Base-by-base conservation (phyloP, 2,113 vertebrate species). In the Lycaon pictus region DNA sequence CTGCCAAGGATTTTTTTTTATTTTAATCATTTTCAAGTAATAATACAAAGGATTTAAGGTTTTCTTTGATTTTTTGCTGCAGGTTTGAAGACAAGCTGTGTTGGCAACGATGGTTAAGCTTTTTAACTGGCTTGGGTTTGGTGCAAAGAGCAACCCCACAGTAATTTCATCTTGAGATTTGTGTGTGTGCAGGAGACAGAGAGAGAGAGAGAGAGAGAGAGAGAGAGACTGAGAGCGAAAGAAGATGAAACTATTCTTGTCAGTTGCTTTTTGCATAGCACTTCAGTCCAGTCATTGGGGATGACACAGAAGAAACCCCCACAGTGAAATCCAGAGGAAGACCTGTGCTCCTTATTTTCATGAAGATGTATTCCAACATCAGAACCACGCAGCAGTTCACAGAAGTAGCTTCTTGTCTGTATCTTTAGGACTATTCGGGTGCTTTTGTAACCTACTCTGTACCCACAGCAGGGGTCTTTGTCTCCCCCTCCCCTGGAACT, bases 1-100 rank as follows among this genome's bases (percentile, higher is more conserved):
- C 76, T 92, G 87, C 58, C 71, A 80, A 53, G 65, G 32, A 4
- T 22, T 79, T 96, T 29, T 6, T 43, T 43, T 16, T 92, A 53
- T 97, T 98, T 98, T 92, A 98, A 96, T 95, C 71, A 96, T 96
- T 90, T 88, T 92, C 58, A 97, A 88, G 88, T 88, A 90, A 97
- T 92, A 48, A 84, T 92, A 88, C 58, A 92, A 82, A 82, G 35
- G 79, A 80, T 83, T 32, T 84, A 9, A 16, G 35, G 12, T 76
- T 88, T 62, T 93, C 60, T 0, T 19, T 77, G 51, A 88, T n/a
- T 82, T 17, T 22, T 62, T 58, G 80, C 17, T 37, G 15, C 13
- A 89, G 23, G 67, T 74, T 6, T 19, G 25, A 87, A 76, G 43
- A 80, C 76, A 93, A 55, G 11, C 0, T 0, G 0, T 51, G 15